Evolutionary conservation across 2,113 vertebrate genomes (phyloP), one percentile per base, ranked within the genome.

Genomic region (Sceloporus undulatus): DNA sequence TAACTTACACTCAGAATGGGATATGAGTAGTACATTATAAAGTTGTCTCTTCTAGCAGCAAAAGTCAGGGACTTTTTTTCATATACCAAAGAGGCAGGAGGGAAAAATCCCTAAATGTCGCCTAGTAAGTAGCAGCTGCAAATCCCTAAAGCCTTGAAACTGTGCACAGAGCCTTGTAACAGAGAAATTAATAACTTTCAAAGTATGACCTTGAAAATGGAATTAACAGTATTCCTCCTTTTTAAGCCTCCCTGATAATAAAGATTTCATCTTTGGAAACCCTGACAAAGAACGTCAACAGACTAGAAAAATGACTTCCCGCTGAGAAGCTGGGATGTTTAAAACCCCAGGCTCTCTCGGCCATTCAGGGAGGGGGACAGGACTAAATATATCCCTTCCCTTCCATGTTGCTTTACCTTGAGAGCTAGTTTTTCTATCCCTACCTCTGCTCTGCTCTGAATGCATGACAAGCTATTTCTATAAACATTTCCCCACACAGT

Each of bases 111-210:
- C n/a, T 82, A 90, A 0, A 89, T 92, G 92, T 93, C 92, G 89
- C 87, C 80, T 89, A 90, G 65, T 86, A 94, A 94, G 91, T 91
- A 95, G 86, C 90, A 93, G 71, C 86, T 91, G 54, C 90, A 95
- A 96, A 95, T 96, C 94, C 94, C 86, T 94, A 95, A 96, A 95
- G 92, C 93, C 92, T 95, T 82, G 1, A 91, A 94, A 92, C 87
- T 94, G 91, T 96, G 92, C 75, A 79, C 84, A 94, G 90, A 97
- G 95, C 92, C 74, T 84, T 88, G 81, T 70, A 90, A 96, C 93
- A 95, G 95, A 92, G 91, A 96, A 96, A 96, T 96, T 93, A 96
- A 95, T 94, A 96, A 96, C 89, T 96, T 96, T 93, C 91, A 90
- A 96, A 96, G 92, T 94, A 91, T 95, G 92, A 93, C 93, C 95